Evolutionary conservation across 2,888 invertebrate genomes (phyloP), one percentile per base, ranked within the genome.

Genomic region (Chloroclysta siterata): DNA sequence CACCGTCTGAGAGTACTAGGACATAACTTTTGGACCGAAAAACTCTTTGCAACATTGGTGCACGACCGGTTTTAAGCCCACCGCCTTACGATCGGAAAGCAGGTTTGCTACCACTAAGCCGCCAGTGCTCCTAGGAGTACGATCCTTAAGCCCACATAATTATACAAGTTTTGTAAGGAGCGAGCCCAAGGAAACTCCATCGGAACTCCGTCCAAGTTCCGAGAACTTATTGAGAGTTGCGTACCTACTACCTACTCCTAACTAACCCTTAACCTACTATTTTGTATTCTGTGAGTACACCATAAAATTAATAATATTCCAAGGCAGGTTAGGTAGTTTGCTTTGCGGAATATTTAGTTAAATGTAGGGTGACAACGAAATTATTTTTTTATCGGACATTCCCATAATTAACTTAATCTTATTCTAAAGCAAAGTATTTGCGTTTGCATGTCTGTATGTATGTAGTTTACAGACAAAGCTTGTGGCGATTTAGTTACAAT

Each of bases 231-330:
- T 10, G 17, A 17, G 17, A 10, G 17, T 46, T 46, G 14, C 15
- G 44, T 44, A 46, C 11, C 4, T 17, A 46, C 46, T 44, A 46
- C 11, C 4, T 17, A 46, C 46, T 11, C 8, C 6, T 44, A 44
- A 13, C 1, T 14, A 8, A 46, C 10, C 7, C 46, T 39, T 11
- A 6, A 11, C 36, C 17, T 46, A 17, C 42, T 8, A 14, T n/a
- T n/a, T n/a, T 44, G 44, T 44, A 44, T 15, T 44, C 44, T 14
- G 8, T 15, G 44, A 1, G 1, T 14, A 46, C 14, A 46, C 17
- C 46, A 46, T 11, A 44, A 15, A 46, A 46, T 46, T 46, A 46
- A 46, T 46, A 17, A 11, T 17, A 46, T 8, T 17, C 46, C 46
- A 17, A 46, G 11, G 46, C 7, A 44, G 7, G 44, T 44, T 15